A percentile compares a stretch with the other conserved stretches of the same genome.
phyloP scores from a whole-genome alignment of 2,113 vertebrate species.

The Oreocharis arfaki region DNA sequence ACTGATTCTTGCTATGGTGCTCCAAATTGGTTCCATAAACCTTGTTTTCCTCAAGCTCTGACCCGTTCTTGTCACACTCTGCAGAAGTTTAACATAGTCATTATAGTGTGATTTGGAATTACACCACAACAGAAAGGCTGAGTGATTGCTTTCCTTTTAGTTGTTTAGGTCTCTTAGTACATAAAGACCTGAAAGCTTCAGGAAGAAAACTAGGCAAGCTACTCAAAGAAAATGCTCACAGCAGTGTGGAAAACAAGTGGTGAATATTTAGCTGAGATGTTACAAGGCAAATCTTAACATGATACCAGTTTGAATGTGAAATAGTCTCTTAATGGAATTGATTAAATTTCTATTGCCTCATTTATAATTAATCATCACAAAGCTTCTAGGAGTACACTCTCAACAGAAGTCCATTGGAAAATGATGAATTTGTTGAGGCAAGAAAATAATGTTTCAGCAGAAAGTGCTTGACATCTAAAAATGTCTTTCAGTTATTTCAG shows the following conservation, averaged over 20 bases:
- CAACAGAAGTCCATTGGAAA: neutral
- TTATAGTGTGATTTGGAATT: neutral
- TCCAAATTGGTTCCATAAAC: neutral
- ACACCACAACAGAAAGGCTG: neutral
- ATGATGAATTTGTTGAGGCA: neutral
- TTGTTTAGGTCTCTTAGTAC: neutral
- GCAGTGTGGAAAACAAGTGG: neutral
- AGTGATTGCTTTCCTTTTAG: neutral
- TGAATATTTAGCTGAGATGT: neutral
- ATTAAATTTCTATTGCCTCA: neutral
- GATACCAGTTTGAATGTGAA: neutral
- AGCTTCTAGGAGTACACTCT: neutral
- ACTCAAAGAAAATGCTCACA: neutral
- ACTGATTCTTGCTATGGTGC: neutral
- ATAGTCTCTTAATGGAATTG: neutral
- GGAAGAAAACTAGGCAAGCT: neutral
- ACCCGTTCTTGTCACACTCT: neutral
- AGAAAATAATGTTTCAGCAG: neutral
- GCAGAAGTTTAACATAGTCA: neutral
- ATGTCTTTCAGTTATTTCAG: neutral
- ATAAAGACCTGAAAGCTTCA: neutral
- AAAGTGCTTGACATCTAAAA: neutral
- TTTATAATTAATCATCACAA: neutral
- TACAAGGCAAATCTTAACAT: neutral
- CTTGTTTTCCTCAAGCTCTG: neutral